A percentile compares a stretch with the other conserved stretches of the same genome.
Conservation (phyloP, 2,888 invertebrate species). For the Tinea pellionella region DNA sequence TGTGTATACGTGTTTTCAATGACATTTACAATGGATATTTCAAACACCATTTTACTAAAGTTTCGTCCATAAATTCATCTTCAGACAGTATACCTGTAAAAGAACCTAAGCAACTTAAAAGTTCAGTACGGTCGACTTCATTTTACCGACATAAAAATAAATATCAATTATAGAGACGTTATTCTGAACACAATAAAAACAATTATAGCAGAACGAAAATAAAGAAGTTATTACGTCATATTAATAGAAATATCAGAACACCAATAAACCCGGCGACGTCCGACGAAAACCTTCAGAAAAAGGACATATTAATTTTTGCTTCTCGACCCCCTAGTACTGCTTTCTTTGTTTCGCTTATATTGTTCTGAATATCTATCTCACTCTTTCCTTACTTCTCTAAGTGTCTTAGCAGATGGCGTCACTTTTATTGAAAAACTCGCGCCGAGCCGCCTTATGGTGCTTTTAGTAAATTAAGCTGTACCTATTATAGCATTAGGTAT, state of each 20-base stretch:
- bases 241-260: conserved; percentile 10
- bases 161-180: not conserved
- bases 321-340: conserved; percentile 31
- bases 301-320: conserved; percentile 64
- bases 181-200: conserved; percentile 1
- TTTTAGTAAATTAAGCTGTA: conserved; percentile 65
- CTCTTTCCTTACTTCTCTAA: conserved; percentile 54
- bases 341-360: conserved; percentile 30
- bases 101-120: too few relatives aligned
- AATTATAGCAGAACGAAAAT: not conserved
- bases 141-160: not conserved
- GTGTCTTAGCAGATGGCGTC: conserved; percentile 60
- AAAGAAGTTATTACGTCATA: conserved; percentile 5
- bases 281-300: conserved; percentile 50
- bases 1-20: too few relatives aligned
- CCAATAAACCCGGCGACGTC: conserved; percentile 23
- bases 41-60: too few relatives aligned
- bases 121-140: too few relatives aligned
- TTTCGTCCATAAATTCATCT: too few relatives aligned
- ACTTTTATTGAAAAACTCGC: conserved; percentile 65
- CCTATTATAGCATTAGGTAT: conserved; percentile 19
- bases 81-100: too few relatives aligned
- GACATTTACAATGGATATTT: too few relatives aligned
- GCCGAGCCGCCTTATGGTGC: conserved; percentile 46
- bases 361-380: conserved; percentile 26